A percentile compares a stretch with the other conserved stretches of the same genome.
These are phyloP conservation scores for Rhamnusium bicolor DNA, from an alignment of 2,888 invertebrate genomes.

Conservation along the genomic window DNA sequence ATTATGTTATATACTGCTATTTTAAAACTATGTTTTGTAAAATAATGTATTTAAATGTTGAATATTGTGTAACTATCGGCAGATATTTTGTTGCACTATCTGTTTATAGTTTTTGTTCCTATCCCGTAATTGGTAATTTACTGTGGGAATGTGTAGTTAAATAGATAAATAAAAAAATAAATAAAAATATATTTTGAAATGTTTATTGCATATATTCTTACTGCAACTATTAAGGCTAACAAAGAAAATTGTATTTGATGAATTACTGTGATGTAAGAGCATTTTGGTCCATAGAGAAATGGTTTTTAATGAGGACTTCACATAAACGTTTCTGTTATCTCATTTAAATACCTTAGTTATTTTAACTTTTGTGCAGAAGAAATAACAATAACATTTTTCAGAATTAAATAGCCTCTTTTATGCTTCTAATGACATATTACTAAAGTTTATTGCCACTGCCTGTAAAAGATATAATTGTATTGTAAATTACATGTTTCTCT, in stretches of 20 bases:
- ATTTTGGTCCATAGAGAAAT: neutral
- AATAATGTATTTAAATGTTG: no score
- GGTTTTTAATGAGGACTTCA: neutral
- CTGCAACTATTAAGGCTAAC: no score
- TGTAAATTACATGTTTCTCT: neutral
- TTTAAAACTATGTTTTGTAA: no score
- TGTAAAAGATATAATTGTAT: neutral
- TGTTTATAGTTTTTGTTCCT: no score
- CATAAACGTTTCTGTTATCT: neutral
- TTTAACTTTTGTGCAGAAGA: neutral
- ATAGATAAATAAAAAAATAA: no score
- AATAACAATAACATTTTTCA: slow-evolving; percentile 8
- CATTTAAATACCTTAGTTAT: neutral
- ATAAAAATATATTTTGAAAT: no score
- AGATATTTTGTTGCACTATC: no score
- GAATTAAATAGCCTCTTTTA: neutral
- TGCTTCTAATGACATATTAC: neutral
- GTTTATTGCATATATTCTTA: neutral
- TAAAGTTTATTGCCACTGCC: neutral
- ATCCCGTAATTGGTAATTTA: no score
- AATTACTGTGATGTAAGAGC: neutral
- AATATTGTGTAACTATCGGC: no score
- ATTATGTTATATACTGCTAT: no score
- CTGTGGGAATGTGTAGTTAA: no score
- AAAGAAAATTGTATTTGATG: neutral